These are phyloP conservation scores for Emydura subglobosa DNA, from an alignment of 2,113 vertebrate genomes.

Conservation along the genomic window DNA sequence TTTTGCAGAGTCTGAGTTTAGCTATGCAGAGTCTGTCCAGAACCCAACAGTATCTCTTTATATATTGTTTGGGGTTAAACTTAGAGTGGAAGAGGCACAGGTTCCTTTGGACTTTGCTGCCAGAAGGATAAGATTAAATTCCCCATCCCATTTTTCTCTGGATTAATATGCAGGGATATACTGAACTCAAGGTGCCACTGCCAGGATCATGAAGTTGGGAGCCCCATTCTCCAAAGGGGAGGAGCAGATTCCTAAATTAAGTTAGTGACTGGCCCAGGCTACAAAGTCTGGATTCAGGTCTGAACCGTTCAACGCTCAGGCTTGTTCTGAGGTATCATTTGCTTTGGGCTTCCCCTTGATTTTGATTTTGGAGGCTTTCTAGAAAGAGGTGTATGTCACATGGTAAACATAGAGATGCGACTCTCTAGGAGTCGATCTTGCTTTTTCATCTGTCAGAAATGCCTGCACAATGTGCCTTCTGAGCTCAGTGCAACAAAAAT, in stretches of 20 bases:
- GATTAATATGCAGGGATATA: not conserved
- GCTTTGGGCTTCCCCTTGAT: not conserved
- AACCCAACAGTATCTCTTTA: conserved; percentile 55
- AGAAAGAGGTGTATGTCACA: not conserved
- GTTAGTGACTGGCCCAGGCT: rapidly evolving
- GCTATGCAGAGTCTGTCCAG: conserved; percentile 51
- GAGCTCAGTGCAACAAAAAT: not conserved
- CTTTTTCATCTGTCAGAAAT: not conserved
- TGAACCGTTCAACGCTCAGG: not conserved
- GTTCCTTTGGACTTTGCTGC: conserved; percentile 41
- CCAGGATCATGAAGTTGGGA: not conserved
- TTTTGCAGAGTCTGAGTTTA: conserved; percentile 62
- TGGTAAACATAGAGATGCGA: not conserved
- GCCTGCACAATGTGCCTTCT: not conserved
- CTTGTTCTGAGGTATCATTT: not conserved
- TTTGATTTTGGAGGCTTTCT: not conserved
- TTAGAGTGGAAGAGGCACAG: conserved; percentile 49
- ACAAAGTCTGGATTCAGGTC: not conserved
- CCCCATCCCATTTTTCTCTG: conserved; percentile 33
- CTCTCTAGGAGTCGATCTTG: not conserved
- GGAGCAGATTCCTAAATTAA: not conserved
- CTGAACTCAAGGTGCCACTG: conserved; percentile 17
- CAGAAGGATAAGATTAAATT: conserved; percentile 35
- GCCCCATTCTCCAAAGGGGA: not conserved
- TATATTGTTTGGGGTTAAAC: conserved; percentile 47